Evolutionary conservation across 2,113 vertebrate genomes (phyloP).

Genomic region (Lophotis ruficrista): DNA sequence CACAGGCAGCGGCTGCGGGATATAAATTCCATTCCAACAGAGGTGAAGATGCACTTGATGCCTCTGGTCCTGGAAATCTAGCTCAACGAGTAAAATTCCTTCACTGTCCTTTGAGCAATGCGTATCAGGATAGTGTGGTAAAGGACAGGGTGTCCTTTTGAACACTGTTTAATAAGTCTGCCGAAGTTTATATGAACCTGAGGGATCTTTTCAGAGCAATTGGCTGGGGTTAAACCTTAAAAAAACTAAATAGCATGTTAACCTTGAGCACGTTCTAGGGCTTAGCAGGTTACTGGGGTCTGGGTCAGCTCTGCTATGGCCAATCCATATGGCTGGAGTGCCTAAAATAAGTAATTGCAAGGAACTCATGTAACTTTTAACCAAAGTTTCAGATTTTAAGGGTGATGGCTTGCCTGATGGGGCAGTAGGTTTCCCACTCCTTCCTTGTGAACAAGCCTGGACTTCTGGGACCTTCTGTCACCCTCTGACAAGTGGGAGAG

Average conservation of each 20-base stretch:
- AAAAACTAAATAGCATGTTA: background rate
- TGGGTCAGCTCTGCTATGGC: background rate
- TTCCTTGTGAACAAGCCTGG: background rate
- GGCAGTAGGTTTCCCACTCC: background rate
- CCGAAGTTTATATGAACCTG: background rate
- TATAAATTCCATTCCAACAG: background rate
- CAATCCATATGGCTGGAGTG: background rate
- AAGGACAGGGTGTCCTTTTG: background rate
- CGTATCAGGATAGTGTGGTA: background rate
- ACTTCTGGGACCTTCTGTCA: background rate
- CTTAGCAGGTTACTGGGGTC: background rate
- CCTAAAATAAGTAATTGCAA: background rate
- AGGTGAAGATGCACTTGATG: background rate
- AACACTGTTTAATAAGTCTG: background rate
- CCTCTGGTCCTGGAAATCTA: background rate
- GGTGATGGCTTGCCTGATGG: background rate
- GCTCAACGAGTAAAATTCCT: background rate
- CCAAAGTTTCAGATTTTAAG: background rate
- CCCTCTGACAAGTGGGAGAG: background rate
- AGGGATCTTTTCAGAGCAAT: background rate
- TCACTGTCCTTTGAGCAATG: background rate
- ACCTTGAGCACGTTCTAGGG: background rate
- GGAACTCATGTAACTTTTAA: background rate
- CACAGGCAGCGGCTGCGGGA: rapidly evolving
- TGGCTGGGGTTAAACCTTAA: background rate